Percentiles rank a stretch among this genome's conserved stretches.
These are phyloP conservation scores for Apodemia duryi DNA, from an alignment of 2,888 invertebrate genomes.

Conservation along the genomic window DNA sequence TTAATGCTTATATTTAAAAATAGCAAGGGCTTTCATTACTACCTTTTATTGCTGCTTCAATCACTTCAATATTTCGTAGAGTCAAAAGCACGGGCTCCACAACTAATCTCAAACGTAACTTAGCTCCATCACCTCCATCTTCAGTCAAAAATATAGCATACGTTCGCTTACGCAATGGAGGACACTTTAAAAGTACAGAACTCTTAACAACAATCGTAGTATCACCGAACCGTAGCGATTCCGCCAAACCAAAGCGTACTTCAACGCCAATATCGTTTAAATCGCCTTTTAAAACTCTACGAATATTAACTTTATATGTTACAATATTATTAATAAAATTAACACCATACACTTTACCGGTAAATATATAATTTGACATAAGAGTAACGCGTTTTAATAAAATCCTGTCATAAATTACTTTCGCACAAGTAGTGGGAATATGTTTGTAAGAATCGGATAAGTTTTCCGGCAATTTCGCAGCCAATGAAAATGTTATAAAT, in stretches of 20 bases:
- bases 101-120: constrained; percentile 48
- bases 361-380: constrained; percentile 62
- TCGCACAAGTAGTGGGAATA: constrained; percentile 37
- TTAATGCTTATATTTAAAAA: not conserved
- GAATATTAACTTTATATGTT: constrained; percentile 62
- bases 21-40: constrained; percentile 26
- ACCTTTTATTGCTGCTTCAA: constrained; percentile 68
- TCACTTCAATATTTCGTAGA: constrained; percentile 54
- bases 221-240: constrained; percentile 55
- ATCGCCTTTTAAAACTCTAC: constrained; percentile 65
- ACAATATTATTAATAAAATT: constrained; percentile 43
- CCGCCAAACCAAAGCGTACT: constrained; percentile 49
- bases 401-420: constrained; percentile 48
- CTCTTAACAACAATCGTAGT: constrained; percentile 58
- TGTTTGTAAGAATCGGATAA: constrained; percentile 20
- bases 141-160: constrained; percentile 66
- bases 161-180: constrained; percentile 49
- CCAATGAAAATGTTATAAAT: constrained; percentile 42
- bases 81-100: constrained; percentile 59
- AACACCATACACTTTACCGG: constrained; percentile 58
- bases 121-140: constrained; percentile 34
- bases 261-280: constrained; percentile 55
- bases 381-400: constrained; percentile 55
- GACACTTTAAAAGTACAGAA: constrained; percentile 43
- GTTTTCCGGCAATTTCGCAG: not conserved